A percentile compares a stretch with the other conserved stretches of the same genome.
Evolutionary conservation across 2,888 invertebrate species (phyloP).

Genomic region (Thumatha senex): DNA sequence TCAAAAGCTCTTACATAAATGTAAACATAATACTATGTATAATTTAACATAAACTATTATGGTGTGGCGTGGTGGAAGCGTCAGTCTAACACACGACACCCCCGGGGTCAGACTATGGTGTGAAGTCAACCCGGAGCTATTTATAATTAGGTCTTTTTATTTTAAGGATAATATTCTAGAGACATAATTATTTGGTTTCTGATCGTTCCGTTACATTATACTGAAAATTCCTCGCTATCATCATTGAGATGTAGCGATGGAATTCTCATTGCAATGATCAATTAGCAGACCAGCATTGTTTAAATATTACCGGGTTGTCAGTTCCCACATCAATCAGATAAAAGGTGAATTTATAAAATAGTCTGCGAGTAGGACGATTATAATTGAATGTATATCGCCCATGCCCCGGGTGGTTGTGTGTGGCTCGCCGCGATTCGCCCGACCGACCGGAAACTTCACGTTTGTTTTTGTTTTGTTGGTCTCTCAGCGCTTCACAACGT

Average conservation of each 20-base stretch:
- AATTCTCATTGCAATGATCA: constrained; percentile 38
- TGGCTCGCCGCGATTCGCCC: constrained; percentile 40
- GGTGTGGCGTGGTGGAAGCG: constrained; percentile 56
- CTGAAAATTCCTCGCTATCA: constrained; percentile 26
- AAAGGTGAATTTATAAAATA: constrained; percentile 45
- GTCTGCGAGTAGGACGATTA: constrained; percentile 35
- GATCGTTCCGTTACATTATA: constrained; percentile 41
- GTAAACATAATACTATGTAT: constrained; percentile 83
- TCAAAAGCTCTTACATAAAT: constrained; percentile 83
- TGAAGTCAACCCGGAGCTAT: constrained; percentile 31
- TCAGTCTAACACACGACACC: constrained; percentile 34
- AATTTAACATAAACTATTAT: constrained; percentile 79
- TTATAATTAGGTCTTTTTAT: constrained; percentile 43
- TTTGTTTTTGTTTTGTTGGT: constrained; percentile 79
- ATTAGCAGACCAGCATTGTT: constrained; percentile 34
- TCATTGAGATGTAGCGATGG: constrained; percentile 1
- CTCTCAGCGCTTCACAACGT: constrained; percentile 74
- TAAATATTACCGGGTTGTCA: constrained; percentile 18
- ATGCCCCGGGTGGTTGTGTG: constrained; percentile 21
- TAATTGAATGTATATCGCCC: constrained; percentile 47
- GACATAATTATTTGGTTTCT: constrained; percentile 25
- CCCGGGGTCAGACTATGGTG: constrained; percentile 31
- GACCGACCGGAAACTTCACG: constrained; percentile 63
- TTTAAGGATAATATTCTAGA: constrained; percentile 51
- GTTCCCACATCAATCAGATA: constrained; percentile 38